These are phyloP conservation scores for Coremacera marginata DNA, from an alignment of 2,888 invertebrate genomes.

Conservation along the genomic window DNA sequence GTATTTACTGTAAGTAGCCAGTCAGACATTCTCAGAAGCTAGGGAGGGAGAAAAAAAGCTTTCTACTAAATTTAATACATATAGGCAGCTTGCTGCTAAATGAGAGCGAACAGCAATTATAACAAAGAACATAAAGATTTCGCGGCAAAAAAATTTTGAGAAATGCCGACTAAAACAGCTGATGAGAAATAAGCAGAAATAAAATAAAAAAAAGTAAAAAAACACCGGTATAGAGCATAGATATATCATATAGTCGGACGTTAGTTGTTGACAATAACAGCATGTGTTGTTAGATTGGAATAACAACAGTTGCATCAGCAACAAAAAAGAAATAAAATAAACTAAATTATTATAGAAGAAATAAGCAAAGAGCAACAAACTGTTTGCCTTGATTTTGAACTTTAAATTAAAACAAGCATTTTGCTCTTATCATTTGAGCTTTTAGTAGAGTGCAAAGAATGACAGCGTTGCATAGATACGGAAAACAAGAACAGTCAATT, in stretches of 20 bases:
- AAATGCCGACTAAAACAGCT: slow-evolving; percentile 49
- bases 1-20: neutral
- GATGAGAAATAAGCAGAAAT: too few relatives aligned
- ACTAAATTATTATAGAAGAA: neutral
- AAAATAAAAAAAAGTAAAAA: slow-evolving; percentile 20
- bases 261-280: neutral
- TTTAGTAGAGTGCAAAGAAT: neutral
- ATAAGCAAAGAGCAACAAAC: slow-evolving; percentile 21
- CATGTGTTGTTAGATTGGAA: neutral
- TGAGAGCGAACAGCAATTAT: neutral
- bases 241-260: neutral
- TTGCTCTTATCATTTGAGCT: neutral
- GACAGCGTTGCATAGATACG: neutral
- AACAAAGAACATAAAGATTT: slow-evolving; percentile 31
- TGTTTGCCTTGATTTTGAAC: slow-evolving; percentile 55
- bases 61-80: too few relatives aligned
- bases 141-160: slow-evolving; percentile 18
- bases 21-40: neutral
- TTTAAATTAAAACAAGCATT: slow-evolving; percentile 27
- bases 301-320: slow-evolving; percentile 14
- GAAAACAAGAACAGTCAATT: too few relatives aligned
- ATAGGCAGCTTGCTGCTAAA: too few relatives aligned
- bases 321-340: neutral
- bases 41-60: neutral
- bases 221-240: neutral